These are phyloP conservation scores for Thera britannica DNA, from an alignment of 2,888 invertebrate genomes.

Conservation along the genomic window DNA sequence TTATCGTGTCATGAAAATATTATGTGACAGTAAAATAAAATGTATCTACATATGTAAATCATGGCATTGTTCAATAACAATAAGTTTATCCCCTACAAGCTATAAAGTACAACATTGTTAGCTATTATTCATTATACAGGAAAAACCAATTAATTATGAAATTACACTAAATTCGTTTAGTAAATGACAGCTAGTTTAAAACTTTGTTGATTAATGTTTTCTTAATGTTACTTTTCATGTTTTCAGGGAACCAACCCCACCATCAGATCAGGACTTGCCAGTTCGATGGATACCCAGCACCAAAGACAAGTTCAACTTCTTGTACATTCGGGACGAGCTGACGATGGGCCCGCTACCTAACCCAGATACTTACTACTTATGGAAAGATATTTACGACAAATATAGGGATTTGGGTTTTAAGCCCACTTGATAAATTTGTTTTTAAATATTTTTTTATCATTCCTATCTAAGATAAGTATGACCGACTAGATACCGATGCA, in stretches of 20 bases:
- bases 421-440: slow-evolving; percentile 5
- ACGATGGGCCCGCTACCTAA: slow-evolving; percentile 49
- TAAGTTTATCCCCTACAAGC: no score
- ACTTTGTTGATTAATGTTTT: no score
- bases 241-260: slow-evolving; percentile 63
- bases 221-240: background rate
- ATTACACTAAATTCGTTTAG: no score
- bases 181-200: no score
- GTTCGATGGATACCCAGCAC: slow-evolving; percentile 45
- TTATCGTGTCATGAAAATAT: no score
- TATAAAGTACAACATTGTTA: no score
- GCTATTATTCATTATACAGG: no score
- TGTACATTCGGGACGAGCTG: slow-evolving; percentile 46
- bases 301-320: slow-evolving; percentile 41
- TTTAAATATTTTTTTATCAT: background rate
- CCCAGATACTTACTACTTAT: slow-evolving; percentile 39
- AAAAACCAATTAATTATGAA: no score
- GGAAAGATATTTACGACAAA: slow-evolving; percentile 49
- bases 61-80: no score
- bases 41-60: no score
- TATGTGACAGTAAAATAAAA: no score
- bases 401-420: slow-evolving; percentile 40
- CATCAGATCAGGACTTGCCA: slow-evolving; percentile 22
- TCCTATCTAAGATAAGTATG: background rate
- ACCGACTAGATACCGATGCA: background rate